These are phyloP conservation scores for Phyto melanocephala DNA, from an alignment of 2,888 invertebrate genomes.

Conservation along the genomic window DNA sequence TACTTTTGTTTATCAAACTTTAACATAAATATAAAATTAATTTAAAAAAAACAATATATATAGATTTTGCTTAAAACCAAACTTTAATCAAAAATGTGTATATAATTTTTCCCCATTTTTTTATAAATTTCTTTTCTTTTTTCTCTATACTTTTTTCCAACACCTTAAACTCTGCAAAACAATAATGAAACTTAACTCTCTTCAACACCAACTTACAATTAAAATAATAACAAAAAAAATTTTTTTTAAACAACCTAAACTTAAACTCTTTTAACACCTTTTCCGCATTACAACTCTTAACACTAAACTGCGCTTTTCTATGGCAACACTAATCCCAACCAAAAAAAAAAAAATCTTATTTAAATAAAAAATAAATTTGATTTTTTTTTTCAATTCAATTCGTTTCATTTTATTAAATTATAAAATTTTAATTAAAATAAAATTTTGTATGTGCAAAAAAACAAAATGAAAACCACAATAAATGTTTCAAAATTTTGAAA, in stretches of 20 bases:
- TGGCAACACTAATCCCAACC: background rate
- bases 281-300: background rate
- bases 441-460: background rate
- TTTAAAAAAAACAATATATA: background rate
- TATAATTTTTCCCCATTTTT: conserved; percentile 34
- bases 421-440: conserved; percentile 19
- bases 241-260: no score
- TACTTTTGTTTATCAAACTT: background rate
- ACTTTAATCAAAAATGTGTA: conserved; percentile 20
- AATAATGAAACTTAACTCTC: conserved; percentile 4
- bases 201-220: background rate
- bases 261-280: background rate
- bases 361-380: conserved; percentile 28
- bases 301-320: background rate
- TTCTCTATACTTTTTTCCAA: conserved; percentile 47
- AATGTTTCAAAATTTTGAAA: conserved; percentile 45
- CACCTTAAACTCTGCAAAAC: background rate
- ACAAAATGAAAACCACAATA: background rate
- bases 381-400: no score
- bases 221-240: background rate
- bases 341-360: background rate
- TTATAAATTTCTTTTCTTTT: conserved; percentile 49
- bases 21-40: conserved; percentile 7
- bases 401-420: background rate
- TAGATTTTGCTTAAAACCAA: background rate